Evolutionary conservation across 2,797 vertebrate species (phyloP), one percentile per base, ranked within the genome.

Genomic region (Trachops cirrhosus): DNA sequence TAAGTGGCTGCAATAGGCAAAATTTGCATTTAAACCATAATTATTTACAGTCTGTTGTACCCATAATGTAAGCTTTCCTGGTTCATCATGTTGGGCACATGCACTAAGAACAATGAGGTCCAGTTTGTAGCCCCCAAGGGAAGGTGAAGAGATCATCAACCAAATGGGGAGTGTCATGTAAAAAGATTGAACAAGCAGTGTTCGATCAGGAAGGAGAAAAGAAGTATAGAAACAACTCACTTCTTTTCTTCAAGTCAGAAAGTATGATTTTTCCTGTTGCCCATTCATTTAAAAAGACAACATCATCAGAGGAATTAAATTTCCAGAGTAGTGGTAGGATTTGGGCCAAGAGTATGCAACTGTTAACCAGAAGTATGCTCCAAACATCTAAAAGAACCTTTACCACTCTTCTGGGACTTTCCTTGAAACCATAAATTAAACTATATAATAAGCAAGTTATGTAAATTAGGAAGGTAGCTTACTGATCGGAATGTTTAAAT

Each of bases 21-120:
- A 79, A 70, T 84, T 94, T 75, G 50, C 68, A 79, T 89, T 87
- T 93, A 75, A 86, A 89, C 67, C 32, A 54, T 57, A 78, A 82
- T 75, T 86, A 32, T 79, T 82, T 52, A 6, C 2, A 48, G 9
- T 16, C 37, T 83, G 11, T 29, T 32, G 18, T 54, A 75, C 2
- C 10, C 39, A 73, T 21, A 19, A 41, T 62, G 19, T 44, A 41
- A 92, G 41, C 22, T 67, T 93, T 48, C n/a, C 7, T 78, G 89
- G 52, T 73, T 29, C 67, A 29, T 75, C 37, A 64, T 4, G 0
- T 9, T 39, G n/a, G 44, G 6, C 22, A 46, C 7, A n/a, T 3
- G 4, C 4, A 59, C 21, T 57, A 39, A 71, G 41, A 89, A 46
- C 83, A 89, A 41, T 26, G 67, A 59, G 1, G 34, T 39, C 16